Percentiles rank a stretch among this genome's conserved stretches.
Conservation (phyloP, 2,797 vertebrate species). For the Tapera naevia region DNA sequence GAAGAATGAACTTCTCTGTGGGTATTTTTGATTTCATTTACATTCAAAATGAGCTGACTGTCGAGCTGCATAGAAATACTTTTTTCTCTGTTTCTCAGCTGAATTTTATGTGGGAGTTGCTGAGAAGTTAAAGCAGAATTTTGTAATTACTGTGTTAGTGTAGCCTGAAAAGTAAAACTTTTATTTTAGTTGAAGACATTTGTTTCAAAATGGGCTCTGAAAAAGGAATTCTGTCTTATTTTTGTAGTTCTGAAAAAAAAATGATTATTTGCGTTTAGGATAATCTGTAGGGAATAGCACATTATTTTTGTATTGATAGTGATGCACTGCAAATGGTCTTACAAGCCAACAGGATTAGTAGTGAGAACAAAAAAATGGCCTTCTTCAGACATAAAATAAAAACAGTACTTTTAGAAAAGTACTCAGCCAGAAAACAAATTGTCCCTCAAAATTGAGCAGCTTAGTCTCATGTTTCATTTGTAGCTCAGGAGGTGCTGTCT, state of each 20-base stretch:
- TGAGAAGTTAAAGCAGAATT: background rate
- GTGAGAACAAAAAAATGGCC: background rate
- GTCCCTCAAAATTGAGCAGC: background rate
- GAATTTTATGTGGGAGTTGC: background rate
- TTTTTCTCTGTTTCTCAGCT: background rate
- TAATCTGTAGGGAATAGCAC: background rate
- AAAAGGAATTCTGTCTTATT: background rate
- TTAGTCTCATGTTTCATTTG: background rate
- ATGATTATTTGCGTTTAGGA: background rate
- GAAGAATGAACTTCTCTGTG: slow-evolving; percentile 14
- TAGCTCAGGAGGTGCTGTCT: background rate
- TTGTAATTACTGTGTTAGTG: background rate
- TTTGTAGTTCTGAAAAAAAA: background rate
- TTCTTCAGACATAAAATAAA: background rate
- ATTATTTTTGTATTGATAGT: background rate
- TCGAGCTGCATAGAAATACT: accelerated
- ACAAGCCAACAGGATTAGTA: background rate
- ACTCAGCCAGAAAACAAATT: background rate
- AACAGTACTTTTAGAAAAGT: background rate
- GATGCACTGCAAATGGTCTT: background rate
- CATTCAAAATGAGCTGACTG: background rate
- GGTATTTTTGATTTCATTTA: slow-evolving; percentile 6
- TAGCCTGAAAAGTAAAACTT: background rate
- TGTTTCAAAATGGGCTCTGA: background rate
- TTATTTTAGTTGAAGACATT: background rate